Evolutionary conservation across 1,140 invertebrate genomes (phyloP), one percentile per base, ranked within the genome.

Genomic region (Rhynchophorus ferrugineus): DNA sequence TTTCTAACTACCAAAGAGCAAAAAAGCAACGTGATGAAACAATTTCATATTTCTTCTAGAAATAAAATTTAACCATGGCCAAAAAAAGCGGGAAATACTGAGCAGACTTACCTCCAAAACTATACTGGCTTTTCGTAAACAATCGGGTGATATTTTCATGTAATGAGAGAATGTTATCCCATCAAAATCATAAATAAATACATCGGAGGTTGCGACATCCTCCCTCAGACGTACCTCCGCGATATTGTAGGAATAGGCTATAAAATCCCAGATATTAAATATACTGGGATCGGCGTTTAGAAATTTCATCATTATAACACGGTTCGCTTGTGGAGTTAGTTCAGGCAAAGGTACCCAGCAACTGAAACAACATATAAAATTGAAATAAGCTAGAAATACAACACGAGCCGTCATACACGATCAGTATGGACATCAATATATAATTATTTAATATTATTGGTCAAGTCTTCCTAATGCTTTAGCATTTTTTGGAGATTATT

Each of bases 71-170:
- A 13, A 29, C 5, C 3, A n/a, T 13, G 2, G 18, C 18, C 13
- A 16, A 24, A 5, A 34, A 44, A n/a, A 59, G 49, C 44, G 64
- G 60, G 43, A 72, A 69, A 44, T 14, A 3, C 29, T 29, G 3
- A 3, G 29, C 16, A 45, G n/a, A 45, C 13, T 48, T 54, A 61
- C 59, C 51, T 61, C 54, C 5, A 59, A 49, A 13, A 61, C 38
- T 18, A 17, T 50, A 3, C 36, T 24, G 21, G 54, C 14, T 39
- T 59, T 58, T 45, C 49, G 53, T 3, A 61, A n/a, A 3, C 44
- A 5, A 21, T 35, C 48, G 2, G 49, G 42, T 1, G 49, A 48
- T 20, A 54, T 14, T 47, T 61, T 58, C 1, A 49, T 7, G 6
- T 56, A 18, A 46, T 61, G 57, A 9, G 37, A 35, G 3, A 59